phyloP scores from a whole-genome alignment of 2,113 vertebrate genomes.

The Dinomys branickii region DNA sequence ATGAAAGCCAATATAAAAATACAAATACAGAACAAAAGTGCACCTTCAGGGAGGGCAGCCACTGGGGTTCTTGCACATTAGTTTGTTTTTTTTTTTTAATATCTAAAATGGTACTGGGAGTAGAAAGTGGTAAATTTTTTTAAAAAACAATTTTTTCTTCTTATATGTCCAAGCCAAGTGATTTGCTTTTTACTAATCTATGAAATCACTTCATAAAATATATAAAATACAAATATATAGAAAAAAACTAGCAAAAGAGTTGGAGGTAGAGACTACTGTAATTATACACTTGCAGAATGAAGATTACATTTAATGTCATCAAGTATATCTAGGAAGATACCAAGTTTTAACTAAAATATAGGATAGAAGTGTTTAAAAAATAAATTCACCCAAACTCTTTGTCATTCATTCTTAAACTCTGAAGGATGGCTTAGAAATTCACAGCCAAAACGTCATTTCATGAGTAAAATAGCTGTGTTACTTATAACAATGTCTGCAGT shows the following conservation, averaged over 20 bases:
- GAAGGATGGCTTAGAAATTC: background rate
- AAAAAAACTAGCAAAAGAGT: background rate
- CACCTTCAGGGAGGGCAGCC: too few relatives aligned
- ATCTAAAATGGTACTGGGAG: background rate
- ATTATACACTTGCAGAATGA: background rate
- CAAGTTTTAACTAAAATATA: slow-evolving; percentile 26
- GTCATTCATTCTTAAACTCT: slow-evolving; percentile 10
- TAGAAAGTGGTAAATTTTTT: background rate
- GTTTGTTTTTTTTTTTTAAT: too few relatives aligned
- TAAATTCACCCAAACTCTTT: background rate
- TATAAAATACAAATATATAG: background rate
- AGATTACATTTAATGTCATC: background rate
- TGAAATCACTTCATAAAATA: background rate
- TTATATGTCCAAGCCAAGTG: background rate
- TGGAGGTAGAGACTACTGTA: background rate
- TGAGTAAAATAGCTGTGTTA: background rate
- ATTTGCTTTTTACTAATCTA: slow-evolving; percentile 32
- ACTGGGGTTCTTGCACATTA: background rate
- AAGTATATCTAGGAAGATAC: background rate
- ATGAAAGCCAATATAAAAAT: background rate
- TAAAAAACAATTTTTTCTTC: background rate
- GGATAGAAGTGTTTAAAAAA: background rate
- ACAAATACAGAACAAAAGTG: background rate
- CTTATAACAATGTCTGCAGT: background rate
- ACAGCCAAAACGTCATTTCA: background rate